These are phyloP conservation scores for Brachyhypopomus occidentalis DNA, from an alignment of 2,113 vertebrate species.

Conservation along the genomic window DNA sequence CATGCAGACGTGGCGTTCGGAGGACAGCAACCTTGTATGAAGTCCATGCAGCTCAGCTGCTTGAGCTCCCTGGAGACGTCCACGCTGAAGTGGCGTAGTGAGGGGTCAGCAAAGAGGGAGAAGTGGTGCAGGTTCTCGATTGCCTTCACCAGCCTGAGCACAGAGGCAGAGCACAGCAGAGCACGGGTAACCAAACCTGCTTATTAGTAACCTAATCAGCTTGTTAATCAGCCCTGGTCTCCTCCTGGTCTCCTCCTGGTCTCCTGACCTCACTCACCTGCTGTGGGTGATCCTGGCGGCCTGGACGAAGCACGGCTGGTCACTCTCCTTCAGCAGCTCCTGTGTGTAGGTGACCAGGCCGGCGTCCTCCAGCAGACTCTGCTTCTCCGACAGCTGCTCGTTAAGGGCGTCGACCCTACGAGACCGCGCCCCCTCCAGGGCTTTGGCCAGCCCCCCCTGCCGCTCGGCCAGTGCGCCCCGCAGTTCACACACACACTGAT, in stretches of 20 bases:
- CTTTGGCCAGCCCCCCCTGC: conserved; percentile 76
- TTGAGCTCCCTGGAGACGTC: conserved; percentile 88
- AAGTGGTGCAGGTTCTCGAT: conserved; percentile 89
- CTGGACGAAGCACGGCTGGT: conserved; percentile 93
- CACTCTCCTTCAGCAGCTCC: conserved; percentile 93
- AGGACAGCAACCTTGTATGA: conserved; percentile 82
- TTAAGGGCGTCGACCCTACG: conserved; percentile 78
- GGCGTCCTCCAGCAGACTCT: conserved; percentile 86
- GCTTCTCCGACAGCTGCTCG: conserved; percentile 83
- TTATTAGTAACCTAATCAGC: no score
- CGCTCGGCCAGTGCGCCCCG: conserved; percentile 84
- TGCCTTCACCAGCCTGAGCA: conserved; percentile 82
- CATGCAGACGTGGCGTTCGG: not conserved
- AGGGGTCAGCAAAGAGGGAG: conserved; percentile 81
- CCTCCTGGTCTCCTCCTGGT: no score
- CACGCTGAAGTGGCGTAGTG: conserved; percentile 87
- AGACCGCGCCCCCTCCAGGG: conserved; percentile 83
- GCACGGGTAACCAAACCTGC: no score
- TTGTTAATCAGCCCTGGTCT: no score
- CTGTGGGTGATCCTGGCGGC: conserved; percentile 88
- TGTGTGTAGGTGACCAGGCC: conserved; percentile 91
- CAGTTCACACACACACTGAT: conserved; percentile 82
- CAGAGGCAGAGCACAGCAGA: no score
- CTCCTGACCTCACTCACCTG: no score
- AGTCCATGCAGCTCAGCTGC: conserved; percentile 82